phyloP scores from a whole-genome alignment of 2,888 invertebrate species.

The Lepidocyrtoides sp. region DNA sequence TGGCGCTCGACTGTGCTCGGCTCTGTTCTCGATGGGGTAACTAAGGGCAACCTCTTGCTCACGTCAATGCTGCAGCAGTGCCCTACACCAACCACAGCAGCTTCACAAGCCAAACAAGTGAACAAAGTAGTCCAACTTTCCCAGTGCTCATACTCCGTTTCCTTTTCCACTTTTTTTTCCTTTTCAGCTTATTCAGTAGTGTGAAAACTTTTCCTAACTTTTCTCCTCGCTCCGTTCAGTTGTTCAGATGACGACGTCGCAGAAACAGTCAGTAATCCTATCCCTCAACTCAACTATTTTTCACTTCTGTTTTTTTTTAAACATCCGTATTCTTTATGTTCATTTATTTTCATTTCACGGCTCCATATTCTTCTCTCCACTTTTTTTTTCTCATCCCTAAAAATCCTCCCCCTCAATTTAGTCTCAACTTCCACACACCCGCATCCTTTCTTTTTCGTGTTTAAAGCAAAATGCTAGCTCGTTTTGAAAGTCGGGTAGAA shows the following conservation, averaged over 20 bases:
- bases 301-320: not conserved
- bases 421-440: no score
- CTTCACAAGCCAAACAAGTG: slow-evolving; percentile 2
- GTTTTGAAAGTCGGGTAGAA: not conserved
- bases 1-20: slow-evolving; percentile 67
- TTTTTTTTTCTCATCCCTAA: no score
- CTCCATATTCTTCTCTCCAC: no score
- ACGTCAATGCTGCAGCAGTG: slow-evolving; percentile 62
- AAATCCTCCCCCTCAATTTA: no score
- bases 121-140: slow-evolving; percentile 9
- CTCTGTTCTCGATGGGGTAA: slow-evolving; percentile 57
- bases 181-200: not conserved
- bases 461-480: no score
- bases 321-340: not conserved
- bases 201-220: slow-evolving; percentile 6
- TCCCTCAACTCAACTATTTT: not conserved
- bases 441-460: no score
- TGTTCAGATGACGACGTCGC: not conserved
- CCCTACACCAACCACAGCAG: slow-evolving; percentile 14
- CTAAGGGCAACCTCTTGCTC: slow-evolving; percentile 58
- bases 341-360: not conserved
- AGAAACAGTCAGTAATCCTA: not conserved
- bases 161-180: not conserved
- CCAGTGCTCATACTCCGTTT: not conserved
- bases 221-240: not conserved